Evolutionary conservation across 2,888 invertebrate genomes (phyloP).

Genomic region (Emmelina monodactyla): DNA sequence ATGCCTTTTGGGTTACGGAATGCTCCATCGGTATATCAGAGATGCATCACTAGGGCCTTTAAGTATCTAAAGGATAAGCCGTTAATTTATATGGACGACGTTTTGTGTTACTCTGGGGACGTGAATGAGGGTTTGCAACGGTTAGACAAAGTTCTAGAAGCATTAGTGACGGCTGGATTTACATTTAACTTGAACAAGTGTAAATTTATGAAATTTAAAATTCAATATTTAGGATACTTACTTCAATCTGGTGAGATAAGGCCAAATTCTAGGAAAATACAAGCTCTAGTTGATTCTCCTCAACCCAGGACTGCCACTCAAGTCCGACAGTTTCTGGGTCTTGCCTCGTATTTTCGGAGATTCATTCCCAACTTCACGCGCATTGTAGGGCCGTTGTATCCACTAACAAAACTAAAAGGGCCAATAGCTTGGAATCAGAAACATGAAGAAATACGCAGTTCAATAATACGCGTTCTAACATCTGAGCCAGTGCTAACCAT

Average conservation of each 20-base stretch:
- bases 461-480: conserved; percentile 4
- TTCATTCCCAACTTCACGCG: conserved; percentile 11
- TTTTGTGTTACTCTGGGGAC: too few species aligned
- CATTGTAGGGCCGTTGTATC: conserved; percentile 7
- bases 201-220: conserved; percentile 6
- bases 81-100: too few species aligned
- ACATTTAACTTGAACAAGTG: conserved; percentile 12
- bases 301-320: conserved; percentile 12
- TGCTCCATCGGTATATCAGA: conserved; percentile 22
- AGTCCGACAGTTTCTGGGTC: conserved; percentile 10
- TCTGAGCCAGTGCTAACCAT: conserved; percentile 7
- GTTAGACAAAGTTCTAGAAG: too few species aligned
- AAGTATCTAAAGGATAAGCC: too few species aligned
- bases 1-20: conserved; percentile 25
- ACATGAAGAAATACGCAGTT: conserved; percentile 7
- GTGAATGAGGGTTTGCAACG: too few species aligned
- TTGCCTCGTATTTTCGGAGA: conserved; percentile 10
- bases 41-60: too few species aligned
- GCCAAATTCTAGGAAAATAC: conserved; percentile 11
- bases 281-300: not conserved
- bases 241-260: conserved; percentile 11
- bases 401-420: conserved; percentile 9
- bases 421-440: conserved; percentile 5
- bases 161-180: too few species aligned
- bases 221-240: conserved; percentile 12